A percentile compares a stretch with the other conserved stretches of the same genome.
Conservation (phyloP, 2,888 invertebrate genomes). For the Brenthis hecate region DNA sequence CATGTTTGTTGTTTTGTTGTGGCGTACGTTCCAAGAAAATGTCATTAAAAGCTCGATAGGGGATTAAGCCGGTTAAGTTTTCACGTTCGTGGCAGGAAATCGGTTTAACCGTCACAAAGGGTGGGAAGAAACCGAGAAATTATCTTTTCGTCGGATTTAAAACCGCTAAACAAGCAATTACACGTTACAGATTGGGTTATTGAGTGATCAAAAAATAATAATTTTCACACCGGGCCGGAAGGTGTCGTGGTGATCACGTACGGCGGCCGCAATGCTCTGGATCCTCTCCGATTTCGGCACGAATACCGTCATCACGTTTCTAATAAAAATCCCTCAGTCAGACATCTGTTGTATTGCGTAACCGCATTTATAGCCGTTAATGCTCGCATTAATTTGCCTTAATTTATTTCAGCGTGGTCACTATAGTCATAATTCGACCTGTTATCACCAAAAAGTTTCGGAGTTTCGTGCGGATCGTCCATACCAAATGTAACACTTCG, state of each 20-base stretch:
- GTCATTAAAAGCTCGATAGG: slow-evolving; percentile 79
- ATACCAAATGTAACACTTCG: slow-evolving; percentile 34
- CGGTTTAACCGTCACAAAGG: slow-evolving; percentile 77
- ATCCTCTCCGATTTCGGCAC: slow-evolving; percentile 64
- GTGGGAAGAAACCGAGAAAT: slow-evolving; percentile 79
- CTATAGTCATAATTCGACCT: slow-evolving; percentile 42
- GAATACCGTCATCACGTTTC: slow-evolving; percentile 72
- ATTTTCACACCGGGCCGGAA: slow-evolving; percentile 79
- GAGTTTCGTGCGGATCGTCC: slow-evolving; percentile 40
- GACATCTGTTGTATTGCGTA: slow-evolving; percentile 74
- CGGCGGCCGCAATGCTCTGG: slow-evolving; percentile 59
- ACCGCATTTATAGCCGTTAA: slow-evolving; percentile 78
- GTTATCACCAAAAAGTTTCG: slow-evolving; percentile 39
- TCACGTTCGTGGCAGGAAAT: slow-evolving; percentile 79
- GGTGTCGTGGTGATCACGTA: slow-evolving; percentile 74
- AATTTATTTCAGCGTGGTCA: slow-evolving; percentile 56
- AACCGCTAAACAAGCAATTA: slow-evolving; percentile 81
- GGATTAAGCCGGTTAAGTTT: slow-evolving; percentile 78
- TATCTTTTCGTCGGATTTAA: slow-evolving; percentile 73
- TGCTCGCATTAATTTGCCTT: slow-evolving; percentile 66
- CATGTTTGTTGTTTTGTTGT: slow-evolving; percentile 73
- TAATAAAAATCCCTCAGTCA: slow-evolving; percentile 71
- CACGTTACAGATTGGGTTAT: slow-evolving; percentile 76
- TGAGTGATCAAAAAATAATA: slow-evolving; percentile 78
- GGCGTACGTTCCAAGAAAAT: slow-evolving; percentile 71